Percentiles rank a stretch among this genome's conserved stretches.
phyloP scores from a whole-genome alignment of 2,888 invertebrate genomes.

The Germaria angustata region DNA sequence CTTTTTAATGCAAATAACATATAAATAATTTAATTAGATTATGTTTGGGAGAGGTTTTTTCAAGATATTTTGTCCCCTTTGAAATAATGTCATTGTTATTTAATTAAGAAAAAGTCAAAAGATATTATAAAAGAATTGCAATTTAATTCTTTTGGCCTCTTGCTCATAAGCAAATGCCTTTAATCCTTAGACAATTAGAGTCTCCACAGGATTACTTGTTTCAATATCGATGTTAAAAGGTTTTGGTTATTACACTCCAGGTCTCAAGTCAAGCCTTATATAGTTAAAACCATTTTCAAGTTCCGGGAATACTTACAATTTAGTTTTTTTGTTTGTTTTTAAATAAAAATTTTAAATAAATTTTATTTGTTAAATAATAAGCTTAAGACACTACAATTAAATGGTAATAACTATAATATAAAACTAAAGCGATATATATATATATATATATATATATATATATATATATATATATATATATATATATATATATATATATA shows the following conservation, averaged over 20 bases:
- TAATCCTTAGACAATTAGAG: slow-evolving; percentile 77
- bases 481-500: slow-evolving; percentile 13
- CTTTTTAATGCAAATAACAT: not conserved
- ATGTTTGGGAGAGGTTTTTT: not conserved
- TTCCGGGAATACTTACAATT: not conserved
- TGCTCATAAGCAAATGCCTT: not conserved
- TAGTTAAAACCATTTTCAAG: not conserved
- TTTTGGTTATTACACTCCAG: not conserved
- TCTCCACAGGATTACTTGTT: slow-evolving; percentile 74
- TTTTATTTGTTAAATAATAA: slow-evolving; percentile 53
- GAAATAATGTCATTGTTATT: not conserved
- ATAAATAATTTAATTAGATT: too few species aligned
- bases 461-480: slow-evolving; percentile 13
- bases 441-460: slow-evolving; percentile 13
- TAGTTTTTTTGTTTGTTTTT: slow-evolving; percentile 11
- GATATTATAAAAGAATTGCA: not conserved
- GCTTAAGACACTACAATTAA: slow-evolving; percentile 56
- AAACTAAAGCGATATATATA: slow-evolving; percentile 14
- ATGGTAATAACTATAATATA: slow-evolving; percentile 47
- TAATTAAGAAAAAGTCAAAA: not conserved
- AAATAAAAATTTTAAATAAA: slow-evolving; percentile 25
- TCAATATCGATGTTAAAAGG: not conserved
- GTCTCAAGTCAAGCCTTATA: not conserved
- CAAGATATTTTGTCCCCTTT: not conserved
- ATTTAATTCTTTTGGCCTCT: too few species aligned